These are phyloP conservation scores for Sminthurides bifidus DNA, from an alignment of 1,140 invertebrate genomes.

Conservation along the genomic window DNA sequence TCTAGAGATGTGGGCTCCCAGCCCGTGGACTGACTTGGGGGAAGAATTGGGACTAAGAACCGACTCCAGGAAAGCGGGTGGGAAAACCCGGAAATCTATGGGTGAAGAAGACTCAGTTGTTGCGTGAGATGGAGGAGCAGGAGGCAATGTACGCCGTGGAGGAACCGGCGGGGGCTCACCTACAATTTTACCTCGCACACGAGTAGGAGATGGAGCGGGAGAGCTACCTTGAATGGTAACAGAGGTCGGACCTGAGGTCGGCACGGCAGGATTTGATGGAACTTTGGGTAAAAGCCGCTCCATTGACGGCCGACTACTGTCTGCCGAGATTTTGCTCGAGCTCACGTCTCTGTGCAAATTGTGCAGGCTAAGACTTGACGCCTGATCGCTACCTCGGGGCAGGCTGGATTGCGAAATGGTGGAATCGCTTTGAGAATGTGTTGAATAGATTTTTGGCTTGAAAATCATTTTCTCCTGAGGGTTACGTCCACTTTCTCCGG, in stretches of 20 bases:
- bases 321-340: slow-evolving; percentile 4
- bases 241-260: neutral
- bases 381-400: neutral
- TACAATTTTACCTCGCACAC: neutral
- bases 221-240: no score
- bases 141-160: slow-evolving; percentile 7
- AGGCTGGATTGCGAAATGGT: slow-evolving; percentile 11
- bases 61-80: neutral
- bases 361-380: slow-evolving; percentile 11
- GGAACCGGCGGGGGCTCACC: slow-evolving; percentile 15
- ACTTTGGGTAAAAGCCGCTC: neutral
- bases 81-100: neutral
- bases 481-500: no score
- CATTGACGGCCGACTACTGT: slow-evolving; percentile 7
- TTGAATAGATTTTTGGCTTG: slow-evolving; percentile 18
- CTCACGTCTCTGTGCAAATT: slow-evolving; percentile 8
- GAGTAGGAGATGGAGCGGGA: no score
- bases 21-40: neutral
- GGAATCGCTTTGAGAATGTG: slow-evolving; percentile 24
- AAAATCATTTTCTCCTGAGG: slow-evolving; percentile 13
- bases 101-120: neutral
- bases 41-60: neutral
- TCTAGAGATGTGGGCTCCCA: no score
- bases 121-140: slow-evolving; percentile 7
- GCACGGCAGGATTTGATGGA: no score